Conservation (phyloP, 1,140 invertebrate species). For the Tribolium madens region DNA sequence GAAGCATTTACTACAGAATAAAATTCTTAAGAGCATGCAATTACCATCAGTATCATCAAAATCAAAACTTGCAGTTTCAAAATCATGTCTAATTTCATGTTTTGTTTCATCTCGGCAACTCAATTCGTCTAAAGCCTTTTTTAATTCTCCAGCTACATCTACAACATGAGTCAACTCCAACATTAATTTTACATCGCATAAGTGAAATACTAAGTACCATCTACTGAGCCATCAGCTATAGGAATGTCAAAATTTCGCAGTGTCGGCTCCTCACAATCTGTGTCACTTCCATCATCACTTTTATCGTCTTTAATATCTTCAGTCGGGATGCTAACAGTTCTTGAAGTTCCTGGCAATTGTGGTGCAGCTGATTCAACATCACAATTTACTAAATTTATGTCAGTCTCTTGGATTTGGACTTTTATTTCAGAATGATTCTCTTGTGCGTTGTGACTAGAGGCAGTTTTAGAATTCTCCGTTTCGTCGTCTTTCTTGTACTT, state of each 20-base stretch:
- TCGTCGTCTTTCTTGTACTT: neutral
- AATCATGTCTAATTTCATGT: neutral
- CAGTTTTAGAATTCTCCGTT: neutral
- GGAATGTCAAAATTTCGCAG: too few species aligned
- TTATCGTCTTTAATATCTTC: too few species aligned
- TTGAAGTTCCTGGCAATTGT: too few species aligned
- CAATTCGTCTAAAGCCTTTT: neutral
- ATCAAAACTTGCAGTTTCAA: neutral
- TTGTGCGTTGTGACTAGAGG: too few species aligned
- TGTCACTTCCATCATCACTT: too few species aligned
- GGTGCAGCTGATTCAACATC: neutral
- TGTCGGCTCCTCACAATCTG: too few species aligned
- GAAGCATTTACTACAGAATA: neutral
- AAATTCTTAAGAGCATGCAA: neutral
- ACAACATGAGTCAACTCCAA: too few species aligned
- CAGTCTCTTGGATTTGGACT: neutral
- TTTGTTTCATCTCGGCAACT: neutral
- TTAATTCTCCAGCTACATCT: neutral
- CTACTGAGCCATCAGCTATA: too few species aligned
- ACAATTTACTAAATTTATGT: neutral
- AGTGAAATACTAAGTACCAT: too few species aligned
- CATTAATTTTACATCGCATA: too few species aligned
- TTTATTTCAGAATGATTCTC: too few species aligned
- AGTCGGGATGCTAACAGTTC: too few species aligned
- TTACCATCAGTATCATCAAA: neutral